Conservation (phyloP, 2,888 invertebrate genomes). For the Helicoverpa assulta region DNA sequence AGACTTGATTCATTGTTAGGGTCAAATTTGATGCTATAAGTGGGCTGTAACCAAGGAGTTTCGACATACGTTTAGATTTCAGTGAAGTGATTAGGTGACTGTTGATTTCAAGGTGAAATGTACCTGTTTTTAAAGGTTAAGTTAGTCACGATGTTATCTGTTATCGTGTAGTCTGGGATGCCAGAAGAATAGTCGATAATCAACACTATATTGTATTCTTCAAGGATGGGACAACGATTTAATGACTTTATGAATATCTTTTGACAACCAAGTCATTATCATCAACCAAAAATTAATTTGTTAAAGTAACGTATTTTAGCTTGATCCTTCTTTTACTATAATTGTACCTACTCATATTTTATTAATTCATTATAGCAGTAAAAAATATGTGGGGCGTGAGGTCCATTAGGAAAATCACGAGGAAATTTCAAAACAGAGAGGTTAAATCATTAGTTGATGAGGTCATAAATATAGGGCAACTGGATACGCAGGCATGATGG, state of each 20-base stretch:
- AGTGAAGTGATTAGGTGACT: conserved; percentile 38
- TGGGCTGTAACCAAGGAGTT: conserved; percentile 17
- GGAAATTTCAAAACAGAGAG: conserved; percentile 47
- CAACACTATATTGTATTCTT: too few relatives aligned
- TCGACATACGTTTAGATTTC: conserved; percentile 29
- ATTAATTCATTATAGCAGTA: conserved; percentile 45
- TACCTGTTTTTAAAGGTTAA: not conserved
- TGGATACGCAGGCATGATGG: conserved; percentile 22
- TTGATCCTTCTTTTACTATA: conserved; percentile 23
- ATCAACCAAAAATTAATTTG: not conserved
- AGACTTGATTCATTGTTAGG: conserved; percentile 54
- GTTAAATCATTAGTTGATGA: conserved; percentile 63
- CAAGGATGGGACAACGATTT: too few relatives aligned
- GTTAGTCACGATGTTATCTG: not conserved
- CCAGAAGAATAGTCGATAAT: too few relatives aligned
- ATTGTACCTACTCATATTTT: conserved; percentile 12
- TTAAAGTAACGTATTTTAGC: conserved; percentile 9
- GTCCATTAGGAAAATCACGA: conserved; percentile 60
- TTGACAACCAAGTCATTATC: conserved; percentile 10
- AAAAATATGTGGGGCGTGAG: conserved; percentile 43
- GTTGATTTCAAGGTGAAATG: conserved; percentile 22
- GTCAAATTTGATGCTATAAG: conserved; percentile 48
- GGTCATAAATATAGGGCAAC: conserved; percentile 59
- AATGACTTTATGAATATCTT: not conserved
- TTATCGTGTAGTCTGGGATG: not conserved